A percentile compares a stretch with the other conserved stretches of the same genome.
Evolutionary conservation across 1,140 invertebrate genomes (phyloP).

Genomic region (Temnothorax longispinosus): DNA sequence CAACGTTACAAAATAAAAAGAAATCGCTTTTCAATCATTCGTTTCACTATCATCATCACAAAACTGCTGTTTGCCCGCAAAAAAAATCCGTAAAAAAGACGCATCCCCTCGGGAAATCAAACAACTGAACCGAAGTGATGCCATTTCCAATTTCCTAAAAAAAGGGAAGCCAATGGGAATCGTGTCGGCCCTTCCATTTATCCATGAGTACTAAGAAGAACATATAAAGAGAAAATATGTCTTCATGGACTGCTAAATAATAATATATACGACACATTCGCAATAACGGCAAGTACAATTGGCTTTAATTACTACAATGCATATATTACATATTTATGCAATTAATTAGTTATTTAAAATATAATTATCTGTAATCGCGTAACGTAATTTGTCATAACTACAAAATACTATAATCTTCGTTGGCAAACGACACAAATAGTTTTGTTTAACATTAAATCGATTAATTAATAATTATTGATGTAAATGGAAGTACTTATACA

Average conservation of each 20-base stretch:
- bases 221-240: slow-evolving; percentile 1
- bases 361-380: slow-evolving; percentile 6
- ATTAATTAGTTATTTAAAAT: slow-evolving; percentile 25
- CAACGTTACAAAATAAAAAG: not conserved
- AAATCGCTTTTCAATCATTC: not conserved
- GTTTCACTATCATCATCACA: not conserved
- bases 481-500: not conserved
- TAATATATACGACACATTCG: not conserved
- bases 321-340: slow-evolving; percentile 14
- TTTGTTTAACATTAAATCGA: slow-evolving; percentile 1
- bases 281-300: not conserved
- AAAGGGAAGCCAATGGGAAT: not conserved
- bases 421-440: slow-evolving; percentile 2
- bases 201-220: not conserved
- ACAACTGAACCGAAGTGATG: slow-evolving; percentile 6
- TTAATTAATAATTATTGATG: slow-evolving; percentile 17
- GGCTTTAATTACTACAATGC: not conserved
- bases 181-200: not conserved
- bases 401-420: slow-evolving; percentile 27
- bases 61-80: not conserved
- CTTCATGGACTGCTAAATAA: not conserved
- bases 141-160: slow-evolving; percentile 44
- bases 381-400: not conserved
- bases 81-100: slow-evolving; percentile 25
- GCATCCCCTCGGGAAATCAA: slow-evolving; percentile 54